Conservation (phyloP, 2,797 vertebrate species). For the Orientallactaga sibirica region DNA sequence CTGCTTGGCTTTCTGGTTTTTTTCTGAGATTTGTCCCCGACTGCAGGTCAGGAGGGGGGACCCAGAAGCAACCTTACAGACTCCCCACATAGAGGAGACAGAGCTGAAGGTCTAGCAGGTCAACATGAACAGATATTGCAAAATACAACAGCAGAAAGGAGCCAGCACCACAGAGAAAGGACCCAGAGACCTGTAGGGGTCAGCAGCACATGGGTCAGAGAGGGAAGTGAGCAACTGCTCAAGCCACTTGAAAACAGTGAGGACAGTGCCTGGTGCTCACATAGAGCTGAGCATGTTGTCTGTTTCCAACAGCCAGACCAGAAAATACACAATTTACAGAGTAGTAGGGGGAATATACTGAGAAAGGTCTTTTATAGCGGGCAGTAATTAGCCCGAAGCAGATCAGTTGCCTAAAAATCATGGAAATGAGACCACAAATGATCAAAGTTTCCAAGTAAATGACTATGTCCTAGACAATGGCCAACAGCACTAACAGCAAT, state of each 20-base stretch:
- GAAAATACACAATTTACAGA: not conserved
- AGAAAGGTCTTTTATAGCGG: not conserved
- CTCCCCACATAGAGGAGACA: not conserved
- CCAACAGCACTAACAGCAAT: not conserved
- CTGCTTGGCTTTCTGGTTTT: not conserved
- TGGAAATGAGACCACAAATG: conserved; percentile 26
- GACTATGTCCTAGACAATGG: conserved; percentile 2
- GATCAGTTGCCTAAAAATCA: not conserved
- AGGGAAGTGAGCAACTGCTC: not conserved
- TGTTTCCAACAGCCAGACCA: not conserved
- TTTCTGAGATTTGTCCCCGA: not conserved
- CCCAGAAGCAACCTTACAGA: not conserved
- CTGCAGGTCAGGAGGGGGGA: not conserved
- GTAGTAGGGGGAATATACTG: not conserved
- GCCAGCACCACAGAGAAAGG: not conserved
- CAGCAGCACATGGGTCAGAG: not conserved
- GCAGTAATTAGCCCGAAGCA: not conserved
- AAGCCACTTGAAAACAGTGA: not conserved
- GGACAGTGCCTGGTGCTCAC: not conserved
- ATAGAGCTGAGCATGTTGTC: not conserved
- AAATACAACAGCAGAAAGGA: not conserved
- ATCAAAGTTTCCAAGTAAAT: conserved; percentile 30
- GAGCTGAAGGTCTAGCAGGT: not conserved
- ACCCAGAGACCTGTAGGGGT: not conserved
- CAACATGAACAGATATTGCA: not conserved